Percentiles rank a stretch among this genome's conserved stretches.
Conservation (phyloP, 2,113 vertebrate genomes). For the Megaleporinus macrocephalus region DNA sequence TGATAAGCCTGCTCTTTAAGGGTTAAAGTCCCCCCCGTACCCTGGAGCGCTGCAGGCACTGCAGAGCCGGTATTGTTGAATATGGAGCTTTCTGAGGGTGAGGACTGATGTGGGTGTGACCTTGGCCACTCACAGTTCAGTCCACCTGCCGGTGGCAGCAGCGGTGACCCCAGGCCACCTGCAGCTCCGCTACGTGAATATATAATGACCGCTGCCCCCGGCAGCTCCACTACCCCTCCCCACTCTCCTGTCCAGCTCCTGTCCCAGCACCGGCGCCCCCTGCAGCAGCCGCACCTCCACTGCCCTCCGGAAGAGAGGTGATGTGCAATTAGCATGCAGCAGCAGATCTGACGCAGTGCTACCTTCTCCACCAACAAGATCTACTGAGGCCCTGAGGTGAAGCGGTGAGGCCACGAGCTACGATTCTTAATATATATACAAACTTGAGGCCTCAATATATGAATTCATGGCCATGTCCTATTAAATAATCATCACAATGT, state of each 20-base stretch:
- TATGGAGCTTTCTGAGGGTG: neutral
- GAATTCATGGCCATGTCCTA: no score
- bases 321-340: neutral
- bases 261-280: neutral
- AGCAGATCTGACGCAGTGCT: no score
- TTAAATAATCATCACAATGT: no score
- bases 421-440: no score
- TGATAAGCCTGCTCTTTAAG: neutral
- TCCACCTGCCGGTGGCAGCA: neutral
- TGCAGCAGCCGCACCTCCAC: neutral
- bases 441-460: no score
- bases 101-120: neutral
- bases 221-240: neutral
- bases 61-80: neutral
- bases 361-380: neutral
- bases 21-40: neutral
- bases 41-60: neutral
- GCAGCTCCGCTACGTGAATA: conserved; percentile 9
- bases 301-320: neutral
- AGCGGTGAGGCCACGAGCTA: no score
- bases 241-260: neutral
- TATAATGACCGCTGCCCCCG: neutral
- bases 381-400: no score
- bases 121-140: conserved; percentile 14
- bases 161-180: conserved; percentile 12